Conservation (phyloP, 2,797 vertebrate genomes). For the Discoglossus pictus region DNA sequence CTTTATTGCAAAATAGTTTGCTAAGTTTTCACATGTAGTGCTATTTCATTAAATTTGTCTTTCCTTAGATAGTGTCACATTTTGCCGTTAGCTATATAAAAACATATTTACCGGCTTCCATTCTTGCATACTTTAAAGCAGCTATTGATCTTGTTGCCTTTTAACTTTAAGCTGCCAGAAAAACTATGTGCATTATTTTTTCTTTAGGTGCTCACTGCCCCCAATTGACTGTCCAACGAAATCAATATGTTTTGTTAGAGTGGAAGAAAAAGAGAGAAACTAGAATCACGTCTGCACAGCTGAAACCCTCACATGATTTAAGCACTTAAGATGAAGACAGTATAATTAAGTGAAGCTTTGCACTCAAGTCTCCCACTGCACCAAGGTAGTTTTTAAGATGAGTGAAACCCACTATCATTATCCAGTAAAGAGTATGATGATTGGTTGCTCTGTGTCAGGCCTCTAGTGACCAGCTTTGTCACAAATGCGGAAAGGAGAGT, state of each 20-base stretch:
- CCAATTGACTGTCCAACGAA: slow-evolving; percentile 33
- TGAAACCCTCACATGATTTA: slow-evolving; percentile 61
- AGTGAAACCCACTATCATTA: slow-evolving; percentile 82
- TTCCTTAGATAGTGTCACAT: slow-evolving; percentile 12
- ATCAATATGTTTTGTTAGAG: slow-evolving; percentile 44
- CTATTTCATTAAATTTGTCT: slow-evolving; percentile 16
- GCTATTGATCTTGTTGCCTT: slow-evolving; percentile 30
- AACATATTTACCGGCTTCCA: slow-evolving; percentile 38
- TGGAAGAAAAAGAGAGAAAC: slow-evolving; percentile 42
- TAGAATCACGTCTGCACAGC: slow-evolving; percentile 24
- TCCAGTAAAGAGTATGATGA: slow-evolving; percentile 78
- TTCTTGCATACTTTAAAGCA: slow-evolving; percentile 4
- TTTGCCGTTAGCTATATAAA: slow-evolving; percentile 41
- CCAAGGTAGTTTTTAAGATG: slow-evolving; percentile 66
- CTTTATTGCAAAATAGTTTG: no score
- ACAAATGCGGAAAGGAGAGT: slow-evolving; percentile 72
- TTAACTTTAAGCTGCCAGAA: background rate
- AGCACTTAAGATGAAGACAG: slow-evolving; percentile 66
- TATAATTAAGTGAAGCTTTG: slow-evolving; percentile 72
- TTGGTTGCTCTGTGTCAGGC: slow-evolving; percentile 80
- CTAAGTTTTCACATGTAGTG: background rate
- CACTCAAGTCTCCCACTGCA: slow-evolving; percentile 63
- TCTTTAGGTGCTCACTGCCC: slow-evolving; percentile 25
- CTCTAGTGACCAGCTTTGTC: slow-evolving; percentile 84
- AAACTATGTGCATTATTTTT: slow-evolving; percentile 46